phyloP scores from a whole-genome alignment of 2,888 invertebrate genomes.

The Mesorhabditis spiculigera region DNA sequence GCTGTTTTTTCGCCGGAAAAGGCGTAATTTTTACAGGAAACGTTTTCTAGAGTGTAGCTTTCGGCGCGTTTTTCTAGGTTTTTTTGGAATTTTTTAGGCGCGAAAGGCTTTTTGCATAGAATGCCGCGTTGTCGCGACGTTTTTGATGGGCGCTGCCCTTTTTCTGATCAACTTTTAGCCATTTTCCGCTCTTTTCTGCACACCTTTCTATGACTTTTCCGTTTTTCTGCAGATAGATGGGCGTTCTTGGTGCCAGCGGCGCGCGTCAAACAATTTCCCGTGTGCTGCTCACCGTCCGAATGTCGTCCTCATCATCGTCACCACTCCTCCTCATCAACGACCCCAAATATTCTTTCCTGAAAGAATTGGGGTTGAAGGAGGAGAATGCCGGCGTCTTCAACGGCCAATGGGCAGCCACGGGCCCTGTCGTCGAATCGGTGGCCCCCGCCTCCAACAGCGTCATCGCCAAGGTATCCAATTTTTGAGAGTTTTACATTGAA shows the following conservation, averaged over 20 bases:
- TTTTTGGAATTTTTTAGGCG: too few relatives aligned
- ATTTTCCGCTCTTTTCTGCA: background rate
- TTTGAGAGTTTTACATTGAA: background rate
- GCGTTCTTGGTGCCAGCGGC: background rate
- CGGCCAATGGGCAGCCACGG: conserved; percentile 85
- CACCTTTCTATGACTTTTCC: background rate
- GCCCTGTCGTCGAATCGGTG: conserved; percentile 77
- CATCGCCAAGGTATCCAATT: conserved; percentile 69
- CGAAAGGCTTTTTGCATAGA: too few relatives aligned
- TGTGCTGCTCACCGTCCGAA: conserved; percentile 21
- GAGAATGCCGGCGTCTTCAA: conserved; percentile 85
- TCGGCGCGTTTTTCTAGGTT: too few relatives aligned
- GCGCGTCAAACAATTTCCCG: too few relatives aligned
- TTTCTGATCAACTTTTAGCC: background rate
- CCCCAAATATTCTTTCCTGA: conserved; percentile 79
- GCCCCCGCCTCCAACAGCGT: conserved; percentile 80
- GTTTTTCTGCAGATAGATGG: background rate
- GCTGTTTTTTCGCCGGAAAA: too few relatives aligned
- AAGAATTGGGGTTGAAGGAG: conserved; percentile 76
- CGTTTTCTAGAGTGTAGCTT: too few relatives aligned
- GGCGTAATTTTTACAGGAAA: too few relatives aligned
- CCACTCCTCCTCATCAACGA: conserved; percentile 59
- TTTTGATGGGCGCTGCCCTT: too few relatives aligned
- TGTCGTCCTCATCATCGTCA: conserved; percentile 33
- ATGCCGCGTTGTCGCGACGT: too few relatives aligned